These are phyloP conservation scores for Calephelis virginiensis DNA, from an alignment of 1,140 invertebrate genomes.

Conservation along the genomic window DNA sequence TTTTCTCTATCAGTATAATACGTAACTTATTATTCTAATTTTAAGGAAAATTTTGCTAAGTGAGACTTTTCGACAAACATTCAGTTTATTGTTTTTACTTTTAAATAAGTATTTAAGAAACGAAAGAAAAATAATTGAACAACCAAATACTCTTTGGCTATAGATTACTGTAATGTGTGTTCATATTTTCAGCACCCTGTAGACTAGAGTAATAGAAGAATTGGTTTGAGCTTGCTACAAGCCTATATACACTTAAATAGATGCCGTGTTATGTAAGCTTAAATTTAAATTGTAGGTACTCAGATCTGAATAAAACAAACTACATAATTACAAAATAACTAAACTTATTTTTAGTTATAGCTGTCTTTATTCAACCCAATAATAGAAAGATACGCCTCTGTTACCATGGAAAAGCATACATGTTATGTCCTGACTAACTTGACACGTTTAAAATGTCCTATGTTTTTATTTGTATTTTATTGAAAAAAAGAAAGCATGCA, in stretches of 20 bases:
- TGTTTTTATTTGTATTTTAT: too few species aligned
- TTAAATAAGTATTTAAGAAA: conserved; percentile 3
- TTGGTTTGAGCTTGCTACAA: conserved; percentile 53
- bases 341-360: too few species aligned
- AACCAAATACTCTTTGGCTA: conserved; percentile 41
- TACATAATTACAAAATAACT: background rate
- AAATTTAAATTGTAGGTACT: background rate
- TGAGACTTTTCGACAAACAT: conserved; percentile 3
- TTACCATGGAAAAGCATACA: too few species aligned
- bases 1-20: background rate
- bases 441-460: too few species aligned
- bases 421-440: too few species aligned
- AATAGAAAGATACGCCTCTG: too few species aligned
- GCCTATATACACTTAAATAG: conserved; percentile 51
- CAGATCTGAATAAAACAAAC: conserved; percentile 6
- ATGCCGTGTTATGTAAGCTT: conserved; percentile 3
- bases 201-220: conserved; percentile 55
- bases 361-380: too few species aligned
- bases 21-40: background rate
- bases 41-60: background rate
- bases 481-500: too few species aligned
- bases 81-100: conserved; percentile 6
- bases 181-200: conserved; percentile 52
- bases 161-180: conserved; percentile 28
- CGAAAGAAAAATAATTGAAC: conserved; percentile 24